These are phyloP conservation scores for Pocillopora meandrina DNA, from an alignment of 92 coral and sea anemone genomes.

Conservation along the genomic window DNA sequence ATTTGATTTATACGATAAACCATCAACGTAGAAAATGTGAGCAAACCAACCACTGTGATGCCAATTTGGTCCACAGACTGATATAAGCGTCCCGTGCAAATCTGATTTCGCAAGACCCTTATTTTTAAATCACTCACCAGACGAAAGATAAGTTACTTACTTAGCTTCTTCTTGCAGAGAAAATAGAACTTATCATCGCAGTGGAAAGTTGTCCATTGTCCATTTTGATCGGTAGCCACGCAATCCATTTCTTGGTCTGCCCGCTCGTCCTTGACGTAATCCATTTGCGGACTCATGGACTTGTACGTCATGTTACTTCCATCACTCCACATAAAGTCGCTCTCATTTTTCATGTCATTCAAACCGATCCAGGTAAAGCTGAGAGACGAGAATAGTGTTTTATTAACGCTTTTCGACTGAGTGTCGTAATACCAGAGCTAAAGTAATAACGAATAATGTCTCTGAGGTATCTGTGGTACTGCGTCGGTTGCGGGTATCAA, in stretches of 20 bases:
- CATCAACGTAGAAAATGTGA: too few species aligned
- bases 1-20: too few species aligned
- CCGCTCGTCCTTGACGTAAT: conserved; percentile 78
- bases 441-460: too few species aligned
- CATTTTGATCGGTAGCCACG: conserved; percentile 76
- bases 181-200: conserved; percentile 90
- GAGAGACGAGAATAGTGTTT: not conserved
- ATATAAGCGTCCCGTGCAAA: too few species aligned
- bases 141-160: conserved; percentile 55
- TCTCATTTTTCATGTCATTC: conserved; percentile 79
- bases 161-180: conserved; percentile 88
- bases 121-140: too few species aligned
- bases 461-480: too few species aligned
- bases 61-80: too few species aligned
- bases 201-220: conserved; percentile 96
- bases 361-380: conserved; percentile 96
- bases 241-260: conserved; percentile 82
- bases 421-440: too few species aligned
- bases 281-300: conserved; percentile 83
- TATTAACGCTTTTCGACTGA: too few species aligned
- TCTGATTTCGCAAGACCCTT: too few species aligned
- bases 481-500: too few species aligned
- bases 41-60: too few species aligned
- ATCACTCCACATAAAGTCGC: conserved; percentile 81
- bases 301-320: conserved; percentile 72